A percentile compares a stretch with the other conserved stretches of the same genome.
These are phyloP conservation scores for Myanophis thanlyinensis DNA, from an alignment of 2,113 vertebrate species.

Conservation along the genomic window DNA sequence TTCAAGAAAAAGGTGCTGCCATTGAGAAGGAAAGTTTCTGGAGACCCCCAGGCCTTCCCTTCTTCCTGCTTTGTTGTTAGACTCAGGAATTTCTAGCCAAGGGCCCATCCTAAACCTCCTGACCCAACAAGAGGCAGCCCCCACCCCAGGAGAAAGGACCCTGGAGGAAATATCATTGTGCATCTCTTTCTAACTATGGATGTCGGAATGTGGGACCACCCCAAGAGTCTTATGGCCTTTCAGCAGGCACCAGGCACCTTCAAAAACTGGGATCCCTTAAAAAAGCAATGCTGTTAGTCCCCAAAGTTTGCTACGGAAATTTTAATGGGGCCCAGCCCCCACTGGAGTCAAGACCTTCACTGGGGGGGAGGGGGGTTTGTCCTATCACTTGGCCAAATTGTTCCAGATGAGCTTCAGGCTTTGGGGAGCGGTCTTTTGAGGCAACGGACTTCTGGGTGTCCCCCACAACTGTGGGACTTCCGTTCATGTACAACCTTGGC, in stretches of 20 bases:
- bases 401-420: background rate
- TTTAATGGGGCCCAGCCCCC: background rate
- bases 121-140: background rate
- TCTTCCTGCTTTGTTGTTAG: background rate
- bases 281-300: background rate
- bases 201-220: background rate
- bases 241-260: background rate
- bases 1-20: background rate
- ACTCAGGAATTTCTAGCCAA: background rate
- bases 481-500: background rate
- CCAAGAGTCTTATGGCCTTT: rapidly evolving
- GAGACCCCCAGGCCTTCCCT: background rate
- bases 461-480: background rate
- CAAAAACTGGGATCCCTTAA: background rate
- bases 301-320: background rate
- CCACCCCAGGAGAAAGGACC: background rate
- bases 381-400: background rate
- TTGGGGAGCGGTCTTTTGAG: background rate
- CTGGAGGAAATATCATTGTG: background rate
- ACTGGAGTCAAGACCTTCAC: background rate
- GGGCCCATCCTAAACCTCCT: background rate
- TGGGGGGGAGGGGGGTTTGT: background rate
- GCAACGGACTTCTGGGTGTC: background rate
- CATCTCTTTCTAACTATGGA: background rate
- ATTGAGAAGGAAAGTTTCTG: background rate